Evolutionary conservation across 2,797 vertebrate species (phyloP), one percentile per base, ranked within the genome.

Genomic region (Zalophus californianus): DNA sequence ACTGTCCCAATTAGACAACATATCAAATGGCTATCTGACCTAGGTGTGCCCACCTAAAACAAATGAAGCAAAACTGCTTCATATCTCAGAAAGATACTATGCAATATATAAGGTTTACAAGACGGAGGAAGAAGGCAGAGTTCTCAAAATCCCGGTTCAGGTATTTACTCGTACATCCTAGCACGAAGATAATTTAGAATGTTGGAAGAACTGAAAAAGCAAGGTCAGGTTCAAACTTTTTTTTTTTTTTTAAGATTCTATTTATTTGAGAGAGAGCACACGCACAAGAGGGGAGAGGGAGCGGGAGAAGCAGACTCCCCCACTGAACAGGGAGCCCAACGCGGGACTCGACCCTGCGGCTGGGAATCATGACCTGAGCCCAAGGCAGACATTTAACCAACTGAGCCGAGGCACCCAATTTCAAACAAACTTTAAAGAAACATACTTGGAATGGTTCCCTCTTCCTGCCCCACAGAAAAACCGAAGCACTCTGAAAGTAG

Each of bases 1-100:
- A 23, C 25, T 14, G 52, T 56, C 41, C 50, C 58, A 1, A 2
- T 0, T 0, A 7, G 15, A 52, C 10, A 0, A 5, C 3, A 10
- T 0, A 32, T 13, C 0, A 9, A 11, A 20, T 3, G 35, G 62
- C 58, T 6, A 3, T 29, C 41, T 3, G 25, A n/a, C 23, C 18
- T 9, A 23, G 9, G 27, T 18, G 20, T 41, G 32, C 86, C 78
- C 29, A 52, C 4, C 38, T 21, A 25, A 44, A 15, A 79, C 8
- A 25, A 20, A 58, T 8, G 41, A 32, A 50, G 29, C 16, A 27
- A 72, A 92, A 50, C 16, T 7, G 50, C 44, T 35, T 25, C 9
- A 1, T 12, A 15, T 77, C 56, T 92, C 58, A n/a, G 32, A 52
- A 68, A 50, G 16, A 48, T 3, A 20, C 8, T 25, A 9, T 20